phyloP scores from a whole-genome alignment of 2,888 invertebrate species.

The Cylloceria caligata region DNA sequence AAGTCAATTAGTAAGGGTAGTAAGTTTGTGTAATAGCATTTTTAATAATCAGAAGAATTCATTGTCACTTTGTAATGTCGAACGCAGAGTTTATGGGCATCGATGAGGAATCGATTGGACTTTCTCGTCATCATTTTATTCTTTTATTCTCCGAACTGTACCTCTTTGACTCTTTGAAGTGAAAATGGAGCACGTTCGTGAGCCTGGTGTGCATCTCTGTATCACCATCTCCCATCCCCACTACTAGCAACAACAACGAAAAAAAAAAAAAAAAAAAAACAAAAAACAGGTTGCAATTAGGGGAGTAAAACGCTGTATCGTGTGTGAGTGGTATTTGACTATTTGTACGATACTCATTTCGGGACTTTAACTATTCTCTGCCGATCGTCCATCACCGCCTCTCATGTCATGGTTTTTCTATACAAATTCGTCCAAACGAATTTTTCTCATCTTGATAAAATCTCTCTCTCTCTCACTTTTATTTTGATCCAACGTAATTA shows the following conservation, averaged over 20 bases:
- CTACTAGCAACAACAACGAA: slow-evolving; percentile 40
- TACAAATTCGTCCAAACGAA: slow-evolving; percentile 38
- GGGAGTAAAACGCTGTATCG: slow-evolving; percentile 58
- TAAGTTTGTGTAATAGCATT: neutral
- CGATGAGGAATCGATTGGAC: slow-evolving; percentile 33
- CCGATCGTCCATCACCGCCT: slow-evolving; percentile 37
- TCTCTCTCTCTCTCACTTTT: slow-evolving; percentile 25
- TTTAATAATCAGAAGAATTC: slow-evolving; percentile 11
- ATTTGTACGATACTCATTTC: slow-evolving; percentile 82
- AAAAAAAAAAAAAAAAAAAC: slow-evolving; percentile 41
- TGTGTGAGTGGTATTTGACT: slow-evolving; percentile 61
- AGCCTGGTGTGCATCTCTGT: neutral
- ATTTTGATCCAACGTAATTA: slow-evolving; percentile 41
- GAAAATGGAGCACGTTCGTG: slow-evolving; percentile 57
- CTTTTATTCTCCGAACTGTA: neutral
- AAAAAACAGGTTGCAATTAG: slow-evolving; percentile 67
- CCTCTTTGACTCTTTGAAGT: slow-evolving; percentile 62
- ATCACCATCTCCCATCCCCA: slow-evolving; percentile 5
- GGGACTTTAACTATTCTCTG: slow-evolving; percentile 67
- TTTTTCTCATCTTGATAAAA: slow-evolving; percentile 28
- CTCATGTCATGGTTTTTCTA: slow-evolving; percentile 39
- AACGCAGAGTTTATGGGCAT: neutral
- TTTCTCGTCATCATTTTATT: slow-evolving; percentile 51
- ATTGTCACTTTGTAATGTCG: neutral
- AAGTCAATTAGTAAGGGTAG: neutral